Base-by-base conservation (phyloP, 2,797 vertebrate species). In the Helostoma temminkii region DNA sequence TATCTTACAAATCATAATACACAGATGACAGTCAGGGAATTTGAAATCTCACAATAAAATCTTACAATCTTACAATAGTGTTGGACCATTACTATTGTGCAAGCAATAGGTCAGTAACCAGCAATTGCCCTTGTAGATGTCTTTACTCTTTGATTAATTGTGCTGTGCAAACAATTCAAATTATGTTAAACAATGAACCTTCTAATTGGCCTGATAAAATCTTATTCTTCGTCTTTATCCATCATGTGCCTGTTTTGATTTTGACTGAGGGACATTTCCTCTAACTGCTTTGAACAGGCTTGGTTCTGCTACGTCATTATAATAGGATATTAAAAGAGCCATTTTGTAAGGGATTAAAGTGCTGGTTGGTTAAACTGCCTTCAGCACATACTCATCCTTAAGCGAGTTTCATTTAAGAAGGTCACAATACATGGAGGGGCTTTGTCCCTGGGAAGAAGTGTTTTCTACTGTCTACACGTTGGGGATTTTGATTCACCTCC, bases 361-460 rank as follows among this genome's bases (percentile, higher is more conserved):
- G 57, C 34, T 67, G 49, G 64, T 65, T 80, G 64, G 49, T 62
- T 64, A 19, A 78, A 67, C 45, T 56, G 74, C 69, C 47, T 74
- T 57, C 50, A 65, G 59, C 46, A n/a, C 55, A 67, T 16, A 0
- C 59, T 64, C 47, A 54, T 64, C 48, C 49, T 71, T 11, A 81
- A 80, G 48, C 77, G 58, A 46, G 57, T 65, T 74, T 78, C 65
- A 75, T 86, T 83, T 80, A 77, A 78, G 58, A 74, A 82, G 78
- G 85, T 82, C 77, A 81, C 32, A 68, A 60, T 72, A 72, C 74
- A 65, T 60, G 22, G 59, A 78, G 52, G 42, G 53, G 19, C 57
- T 56, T 28, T 28, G 12, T 66, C 25, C 68, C 16, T 67, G 63
- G 50, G 76, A 78, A 76, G 73, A 57, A 57, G 76, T 45, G 55